These are phyloP conservation scores for Limnothrissa miodon DNA, from an alignment of 2,113 vertebrate genomes.

Conservation along the genomic window DNA sequence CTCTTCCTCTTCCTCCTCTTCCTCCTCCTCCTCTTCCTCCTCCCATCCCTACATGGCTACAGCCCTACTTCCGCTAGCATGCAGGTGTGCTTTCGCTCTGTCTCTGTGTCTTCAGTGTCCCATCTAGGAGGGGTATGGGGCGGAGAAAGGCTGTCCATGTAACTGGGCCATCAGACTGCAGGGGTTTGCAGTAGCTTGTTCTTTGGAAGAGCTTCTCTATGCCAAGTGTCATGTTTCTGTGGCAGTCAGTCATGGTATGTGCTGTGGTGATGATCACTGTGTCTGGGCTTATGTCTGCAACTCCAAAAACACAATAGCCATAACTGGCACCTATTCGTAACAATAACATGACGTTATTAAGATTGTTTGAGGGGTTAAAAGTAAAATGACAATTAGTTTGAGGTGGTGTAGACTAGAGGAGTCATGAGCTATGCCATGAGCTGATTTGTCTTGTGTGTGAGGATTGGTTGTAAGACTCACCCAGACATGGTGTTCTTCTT, in stretches of 20 bases:
- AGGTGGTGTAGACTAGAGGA: neutral
- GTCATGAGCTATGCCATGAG: neutral
- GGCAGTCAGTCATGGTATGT: conserved; percentile 27
- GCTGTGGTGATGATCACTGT: conserved; percentile 32
- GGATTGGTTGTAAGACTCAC: neutral
- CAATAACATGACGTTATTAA: too few species aligned
- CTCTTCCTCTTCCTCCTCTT: too few species aligned
- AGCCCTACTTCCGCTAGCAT: conserved; percentile 25
- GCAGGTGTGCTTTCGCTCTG: conserved; percentile 16
- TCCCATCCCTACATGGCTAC: neutral
- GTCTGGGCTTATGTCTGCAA: conserved; percentile 19
- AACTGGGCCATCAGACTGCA: conserved; percentile 13
- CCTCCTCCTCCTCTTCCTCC: conserved; percentile 35
- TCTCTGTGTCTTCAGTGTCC: conserved; percentile 29
- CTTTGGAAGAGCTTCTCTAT: neutral
- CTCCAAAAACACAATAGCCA: neutral
- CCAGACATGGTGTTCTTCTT: conserved; percentile 19
- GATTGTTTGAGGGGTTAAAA: too few species aligned
- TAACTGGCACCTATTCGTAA: too few species aligned
- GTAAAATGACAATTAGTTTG: neutral
- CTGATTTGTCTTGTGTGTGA: neutral
- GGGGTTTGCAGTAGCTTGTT: neutral
- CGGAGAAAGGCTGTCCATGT: neutral
- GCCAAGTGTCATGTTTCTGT: conserved; percentile 27
- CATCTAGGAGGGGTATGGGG: conserved; percentile 11